Base-by-base conservation (phyloP, 2,113 vertebrate genomes). In the Pica pica region DNA sequence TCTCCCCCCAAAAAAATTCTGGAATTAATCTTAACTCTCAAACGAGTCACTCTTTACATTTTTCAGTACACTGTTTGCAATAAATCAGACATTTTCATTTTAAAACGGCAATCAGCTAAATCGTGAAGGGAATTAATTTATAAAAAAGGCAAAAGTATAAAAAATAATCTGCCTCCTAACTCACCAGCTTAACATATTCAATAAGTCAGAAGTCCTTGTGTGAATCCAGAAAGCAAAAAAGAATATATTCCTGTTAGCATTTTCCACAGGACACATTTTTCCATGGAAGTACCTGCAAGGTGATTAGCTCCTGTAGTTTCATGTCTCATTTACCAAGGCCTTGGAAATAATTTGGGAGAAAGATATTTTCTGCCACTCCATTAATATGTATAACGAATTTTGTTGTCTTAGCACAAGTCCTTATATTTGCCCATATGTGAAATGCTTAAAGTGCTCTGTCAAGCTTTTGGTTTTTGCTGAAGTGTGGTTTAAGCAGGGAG, bases 51-150 rank as follows among this genome's bases (percentile, higher is more conserved):
- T 81, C 42, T 77, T 89, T 92, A 68, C 6, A 83, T 85, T 91
- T 85, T 83, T 61, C 3, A 13, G 39, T 90, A 57, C 22, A 42
- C 20, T 87, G 26, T 84, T 96, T 95, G 52, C 83, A 75, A 97
- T 91, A 94, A 90, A 96, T 83, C 70, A 60, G 55, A 56, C 17
- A 74, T 76, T 87, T 97, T 87, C 21, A 89, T 90, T 96, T 89
- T 68, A 93, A 61, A 80, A 69, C 46, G 90, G 18, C 42, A 89
- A 83, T 74, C 65, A 95, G 69, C 42, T 86, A 89, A 95, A 89
- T 93, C 0, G 0, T 89, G 70, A 81, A 82, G 30, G 49, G 19
- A 83, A 80, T 91, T 92, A 0, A 92, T 93, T 94, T 87, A 91
- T 57, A 52, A 84, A 73, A 55, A 81, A 77, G 60, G 5, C 4